Conservation (phyloP, 2,113 vertebrate species). For the Aegithalos caudatus region DNA sequence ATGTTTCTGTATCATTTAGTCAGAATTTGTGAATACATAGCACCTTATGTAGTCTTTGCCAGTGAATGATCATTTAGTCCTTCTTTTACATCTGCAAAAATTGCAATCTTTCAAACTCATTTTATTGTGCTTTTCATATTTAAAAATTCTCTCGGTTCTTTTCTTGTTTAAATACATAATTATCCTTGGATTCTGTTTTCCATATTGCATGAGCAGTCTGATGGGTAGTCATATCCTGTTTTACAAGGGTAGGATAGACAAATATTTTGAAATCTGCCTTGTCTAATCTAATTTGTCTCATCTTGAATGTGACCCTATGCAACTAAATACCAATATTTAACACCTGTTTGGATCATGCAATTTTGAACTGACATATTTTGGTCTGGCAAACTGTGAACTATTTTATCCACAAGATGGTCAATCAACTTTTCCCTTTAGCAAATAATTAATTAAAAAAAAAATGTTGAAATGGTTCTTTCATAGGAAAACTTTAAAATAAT, state of each 20-base stretch:
- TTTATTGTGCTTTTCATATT: background rate
- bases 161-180: background rate
- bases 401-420: background rate
- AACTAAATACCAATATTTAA: background rate
- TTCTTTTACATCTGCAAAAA: background rate
- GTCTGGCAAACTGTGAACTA: background rate
- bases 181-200: background rate
- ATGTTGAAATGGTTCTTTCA: rapidly evolving
- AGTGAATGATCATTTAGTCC: background rate
- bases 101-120: background rate
- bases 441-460: background rate
- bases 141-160: background rate
- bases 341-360: background rate
- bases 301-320: background rate
- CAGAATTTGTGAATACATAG: background rate
- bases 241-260: background rate
- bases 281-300: constrained; percentile 23
- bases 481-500: background rate
- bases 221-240: background rate
- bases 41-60: background rate
- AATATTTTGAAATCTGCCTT: constrained; percentile 20
- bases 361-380: background rate
- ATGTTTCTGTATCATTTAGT: background rate
- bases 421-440: background rate
- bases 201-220: background rate